Conservation (phyloP, 2,113 vertebrate species). For the Arvicanthis niloticus region DNA sequence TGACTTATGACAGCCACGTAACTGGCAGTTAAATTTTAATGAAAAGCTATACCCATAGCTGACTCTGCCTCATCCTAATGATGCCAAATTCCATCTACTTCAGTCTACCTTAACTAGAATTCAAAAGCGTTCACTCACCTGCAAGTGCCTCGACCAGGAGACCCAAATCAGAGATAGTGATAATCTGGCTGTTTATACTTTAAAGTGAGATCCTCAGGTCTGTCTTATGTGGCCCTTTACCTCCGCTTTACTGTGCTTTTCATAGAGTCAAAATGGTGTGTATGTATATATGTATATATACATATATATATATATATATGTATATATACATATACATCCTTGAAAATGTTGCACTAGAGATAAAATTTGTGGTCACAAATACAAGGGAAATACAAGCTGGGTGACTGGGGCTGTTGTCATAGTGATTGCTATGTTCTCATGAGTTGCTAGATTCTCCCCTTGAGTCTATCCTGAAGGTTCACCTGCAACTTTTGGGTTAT, state of each 20-base stretch:
- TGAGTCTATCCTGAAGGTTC: not conserved
- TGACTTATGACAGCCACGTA: not conserved
- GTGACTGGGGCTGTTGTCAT: not conserved
- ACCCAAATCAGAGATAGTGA: not conserved
- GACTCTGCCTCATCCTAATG: not conserved
- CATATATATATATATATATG: too few relatives aligned
- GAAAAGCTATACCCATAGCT: not conserved
- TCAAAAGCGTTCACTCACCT: not conserved
- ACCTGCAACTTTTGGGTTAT: not conserved
- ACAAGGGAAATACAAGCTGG: not conserved
- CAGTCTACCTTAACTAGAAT: not conserved
- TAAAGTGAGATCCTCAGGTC: not conserved
- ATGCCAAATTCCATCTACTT: not conserved
- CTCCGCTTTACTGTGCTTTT: conserved; percentile 35
- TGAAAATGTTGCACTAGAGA: not conserved
- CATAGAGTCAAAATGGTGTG: not conserved
- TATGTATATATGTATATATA: not conserved
- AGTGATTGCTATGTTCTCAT: not conserved
- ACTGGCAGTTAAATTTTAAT: not conserved
- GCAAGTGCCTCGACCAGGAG: not conserved
- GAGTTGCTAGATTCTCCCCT: not conserved
- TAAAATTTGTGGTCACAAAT: not conserved
- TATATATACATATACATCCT: too few relatives aligned
- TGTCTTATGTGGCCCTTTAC: not conserved
- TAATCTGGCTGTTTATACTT: not conserved